Evolutionary conservation across 2,797 vertebrate genomes (phyloP).

Genomic region (Linurgus olivaceus): DNA sequence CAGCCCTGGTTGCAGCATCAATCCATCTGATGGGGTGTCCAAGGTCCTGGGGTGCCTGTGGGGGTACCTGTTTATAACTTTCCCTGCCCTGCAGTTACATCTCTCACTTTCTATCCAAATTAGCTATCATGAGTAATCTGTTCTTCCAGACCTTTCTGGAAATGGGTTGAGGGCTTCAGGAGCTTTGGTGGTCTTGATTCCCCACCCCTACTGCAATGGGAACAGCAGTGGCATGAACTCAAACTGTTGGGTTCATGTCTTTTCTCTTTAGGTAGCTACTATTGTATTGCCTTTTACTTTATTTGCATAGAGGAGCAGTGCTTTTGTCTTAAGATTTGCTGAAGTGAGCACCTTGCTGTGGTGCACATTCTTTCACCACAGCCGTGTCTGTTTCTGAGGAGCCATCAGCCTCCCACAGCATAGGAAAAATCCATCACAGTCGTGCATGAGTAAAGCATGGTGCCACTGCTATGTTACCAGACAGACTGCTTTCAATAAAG

Average conservation of each 20-base stretch:
- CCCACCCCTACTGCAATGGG: background rate
- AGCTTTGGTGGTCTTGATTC: background rate
- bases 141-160: background rate
- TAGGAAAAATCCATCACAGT: background rate
- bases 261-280: background rate
- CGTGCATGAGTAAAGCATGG: background rate
- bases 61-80: background rate
- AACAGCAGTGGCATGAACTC: background rate
- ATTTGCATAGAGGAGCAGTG: background rate
- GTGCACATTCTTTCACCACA: background rate
- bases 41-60: background rate
- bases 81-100: accelerated
- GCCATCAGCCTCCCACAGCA: background rate
- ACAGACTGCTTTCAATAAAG: background rate
- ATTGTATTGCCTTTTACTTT: background rate
- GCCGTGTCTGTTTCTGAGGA: background rate
- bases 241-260: background rate
- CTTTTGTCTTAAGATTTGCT: background rate
- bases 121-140: background rate
- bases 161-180: background rate
- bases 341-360: background rate
- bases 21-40: background rate
- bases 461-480: background rate
- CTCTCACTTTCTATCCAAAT: background rate
- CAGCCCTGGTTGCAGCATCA: background rate